Percentiles rank a stretch among this genome's conserved stretches.
phyloP scores from a whole-genome alignment of 2,888 invertebrate genomes.

The Apocheima hispidaria region DNA sequence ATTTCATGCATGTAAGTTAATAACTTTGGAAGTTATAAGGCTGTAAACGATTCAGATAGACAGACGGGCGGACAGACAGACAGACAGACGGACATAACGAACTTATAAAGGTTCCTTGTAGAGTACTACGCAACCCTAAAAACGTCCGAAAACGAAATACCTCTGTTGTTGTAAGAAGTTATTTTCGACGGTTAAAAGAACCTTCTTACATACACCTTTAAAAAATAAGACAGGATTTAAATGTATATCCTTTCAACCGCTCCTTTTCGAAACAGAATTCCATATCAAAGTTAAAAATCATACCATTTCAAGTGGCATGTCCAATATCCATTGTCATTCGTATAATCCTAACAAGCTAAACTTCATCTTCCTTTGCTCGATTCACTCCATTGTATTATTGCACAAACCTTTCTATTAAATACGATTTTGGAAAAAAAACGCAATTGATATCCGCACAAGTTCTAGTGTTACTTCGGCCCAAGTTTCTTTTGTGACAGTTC shows the following conservation, averaged over 20 bases:
- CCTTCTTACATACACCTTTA: no score
- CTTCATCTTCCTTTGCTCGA: conserved; percentile 59
- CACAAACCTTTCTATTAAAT: conserved; percentile 58
- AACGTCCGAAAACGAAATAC: no score
- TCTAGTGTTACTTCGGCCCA: conserved; percentile 74
- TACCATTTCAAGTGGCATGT: conserved; percentile 19
- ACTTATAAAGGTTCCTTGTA: no score
- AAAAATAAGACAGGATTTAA: not conserved
- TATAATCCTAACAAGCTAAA: conserved; percentile 50
- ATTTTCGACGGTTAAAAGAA: no score
- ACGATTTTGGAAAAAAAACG: conserved; percentile 57
- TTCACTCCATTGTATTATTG: conserved; percentile 50
- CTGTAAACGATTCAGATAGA: no score
- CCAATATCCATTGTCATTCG: conserved; percentile 43
- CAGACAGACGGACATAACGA: no score
- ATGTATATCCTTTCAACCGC: conserved; percentile 1
- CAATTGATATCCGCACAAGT: conserved; percentile 72
- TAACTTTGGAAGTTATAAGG: no score
- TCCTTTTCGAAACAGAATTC: not conserved
- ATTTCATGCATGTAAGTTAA: no score
- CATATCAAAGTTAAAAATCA: conserved; percentile 8
- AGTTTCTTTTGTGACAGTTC: conserved; percentile 56
- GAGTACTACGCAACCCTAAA: no score
- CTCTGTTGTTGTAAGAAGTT: no score
- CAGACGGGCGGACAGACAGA: no score